Evolutionary conservation across 2,888 invertebrate species (phyloP), one percentile per base, ranked within the genome.

Genomic region (Morpho achilles): DNA sequence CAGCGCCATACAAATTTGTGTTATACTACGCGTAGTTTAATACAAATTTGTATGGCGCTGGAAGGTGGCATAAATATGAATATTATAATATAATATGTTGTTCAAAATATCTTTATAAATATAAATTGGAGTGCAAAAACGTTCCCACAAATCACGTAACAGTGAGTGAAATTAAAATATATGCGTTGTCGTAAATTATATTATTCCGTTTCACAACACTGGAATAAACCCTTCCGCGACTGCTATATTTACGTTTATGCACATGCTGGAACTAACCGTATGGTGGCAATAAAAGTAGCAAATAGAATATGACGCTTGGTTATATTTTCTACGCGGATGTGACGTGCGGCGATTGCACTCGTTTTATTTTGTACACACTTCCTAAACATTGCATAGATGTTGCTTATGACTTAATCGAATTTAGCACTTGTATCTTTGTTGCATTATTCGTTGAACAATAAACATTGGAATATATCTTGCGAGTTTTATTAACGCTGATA

Each of bases 151-250:
- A 32, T 32, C 32, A 32, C 5, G 32, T 32, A 32, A 32, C 32
- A 32, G 32, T 32, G 32, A 32, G 32, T 32, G 32, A 32, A 32
- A 32, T 32, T 32, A 32, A 32, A 32, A 32, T 32, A 32, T 32
- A 32, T 32, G 32, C 32, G 4, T 5, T 32, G 32, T 43, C 23
- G 52, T 53, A 46, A 40, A 40, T 9, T 23, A 16, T 49, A 32
- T 7, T 49, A 40, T 32, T 8, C 22, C 45, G 41, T 53, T 53
- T 57, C 41, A 60, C 64, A 63, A 64, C 63, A 69, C 70, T 69
- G 71, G 73, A 75, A 77, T 75, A 72, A 77, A 75, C 73, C 69
- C 68, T 68, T 68, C 68, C 61, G 53, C 63, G 60, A 57, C 61
- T 53, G 47, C 55, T 51, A 52, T 32, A 62, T 59, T 63, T 56